Evolutionary conservation across 2,113 vertebrate species (phyloP).

Genomic region (Tricholaema leucomelas): DNA sequence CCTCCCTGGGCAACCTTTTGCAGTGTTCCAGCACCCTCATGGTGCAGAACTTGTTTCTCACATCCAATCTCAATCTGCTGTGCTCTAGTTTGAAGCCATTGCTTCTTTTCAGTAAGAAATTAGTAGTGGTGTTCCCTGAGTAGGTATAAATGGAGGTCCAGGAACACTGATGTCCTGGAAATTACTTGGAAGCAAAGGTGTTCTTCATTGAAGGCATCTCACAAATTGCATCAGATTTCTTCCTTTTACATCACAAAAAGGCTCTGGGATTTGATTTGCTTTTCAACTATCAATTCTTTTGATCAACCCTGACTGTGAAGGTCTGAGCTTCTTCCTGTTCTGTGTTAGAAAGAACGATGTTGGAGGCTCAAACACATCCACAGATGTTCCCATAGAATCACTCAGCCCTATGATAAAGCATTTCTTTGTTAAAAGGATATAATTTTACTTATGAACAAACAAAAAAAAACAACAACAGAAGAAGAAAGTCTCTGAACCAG

Average conservation of each 20-base stretch:
- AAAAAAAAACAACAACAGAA: too few relatives aligned
- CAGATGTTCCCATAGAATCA: background rate
- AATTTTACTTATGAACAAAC: background rate
- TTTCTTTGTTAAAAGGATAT: background rate
- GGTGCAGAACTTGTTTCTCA: too few relatives aligned
- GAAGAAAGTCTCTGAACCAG: background rate
- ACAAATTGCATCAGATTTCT: background rate
- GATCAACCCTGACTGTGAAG: background rate
- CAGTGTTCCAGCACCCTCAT: too few relatives aligned
- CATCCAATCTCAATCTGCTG: too few relatives aligned
- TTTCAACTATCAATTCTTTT: background rate
- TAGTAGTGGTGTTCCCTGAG: background rate
- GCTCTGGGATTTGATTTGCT: background rate
- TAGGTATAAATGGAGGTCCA: background rate
- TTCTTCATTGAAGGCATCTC: background rate
- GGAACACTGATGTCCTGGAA: background rate
- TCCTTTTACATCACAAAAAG: background rate
- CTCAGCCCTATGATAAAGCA: background rate
- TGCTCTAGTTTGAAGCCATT: too few relatives aligned
- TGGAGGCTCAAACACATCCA: background rate
- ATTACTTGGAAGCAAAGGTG: background rate
- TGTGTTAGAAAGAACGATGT: background rate
- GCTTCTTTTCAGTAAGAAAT: background rate
- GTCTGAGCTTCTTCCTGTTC: background rate
- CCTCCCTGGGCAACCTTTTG: too few relatives aligned